Conservation (phyloP, 2,797 vertebrate species). For the Zenarchopterus dispar region DNA sequence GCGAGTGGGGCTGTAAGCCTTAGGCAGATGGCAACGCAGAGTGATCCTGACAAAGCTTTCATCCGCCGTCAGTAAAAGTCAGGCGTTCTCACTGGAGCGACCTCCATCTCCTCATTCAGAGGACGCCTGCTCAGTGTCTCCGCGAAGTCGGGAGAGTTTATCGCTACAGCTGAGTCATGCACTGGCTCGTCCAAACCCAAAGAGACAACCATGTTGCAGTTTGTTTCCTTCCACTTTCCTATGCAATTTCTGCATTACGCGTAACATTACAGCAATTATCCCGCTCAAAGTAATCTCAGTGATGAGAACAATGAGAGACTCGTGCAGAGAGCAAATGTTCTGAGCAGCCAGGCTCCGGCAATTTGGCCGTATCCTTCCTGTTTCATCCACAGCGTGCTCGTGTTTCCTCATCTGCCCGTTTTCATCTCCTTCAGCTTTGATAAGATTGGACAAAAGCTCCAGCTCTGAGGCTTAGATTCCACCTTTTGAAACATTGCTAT, state of each 20-base stretch:
- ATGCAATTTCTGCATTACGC: conserved; percentile 31
- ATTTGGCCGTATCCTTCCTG: neutral
- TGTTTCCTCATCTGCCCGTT: conserved; percentile 23
- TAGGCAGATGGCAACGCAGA: neutral
- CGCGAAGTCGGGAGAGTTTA: conserved; percentile 42
- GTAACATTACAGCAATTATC: conserved; percentile 32
- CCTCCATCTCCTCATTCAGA: conserved; percentile 33
- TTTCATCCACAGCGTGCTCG: conserved; percentile 35
- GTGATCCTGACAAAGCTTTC: conserved; percentile 22
- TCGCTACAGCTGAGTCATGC: conserved; percentile 60
- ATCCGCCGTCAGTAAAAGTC: neutral
- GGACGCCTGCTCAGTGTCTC: conserved; percentile 53
- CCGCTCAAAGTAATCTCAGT: conserved; percentile 43
- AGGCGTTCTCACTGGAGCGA: conserved; percentile 27
- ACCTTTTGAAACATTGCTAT: no score
- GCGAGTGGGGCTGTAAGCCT: no score
- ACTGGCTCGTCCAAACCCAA: conserved; percentile 35
- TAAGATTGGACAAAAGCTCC: no score
- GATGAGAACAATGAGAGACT: conserved; percentile 45
- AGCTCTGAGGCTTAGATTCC: no score
- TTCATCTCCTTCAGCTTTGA: conserved; percentile 10
- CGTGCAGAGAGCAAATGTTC: conserved; percentile 36
- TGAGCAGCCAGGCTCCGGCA: conserved; percentile 9
- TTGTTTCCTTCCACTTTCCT: conserved; percentile 13
- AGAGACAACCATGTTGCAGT: conserved; percentile 21